Percentiles rank a stretch among this genome's conserved stretches.
Conservation (phyloP, 1,140 invertebrate genomes). For the Lepidurus apus region DNA sequence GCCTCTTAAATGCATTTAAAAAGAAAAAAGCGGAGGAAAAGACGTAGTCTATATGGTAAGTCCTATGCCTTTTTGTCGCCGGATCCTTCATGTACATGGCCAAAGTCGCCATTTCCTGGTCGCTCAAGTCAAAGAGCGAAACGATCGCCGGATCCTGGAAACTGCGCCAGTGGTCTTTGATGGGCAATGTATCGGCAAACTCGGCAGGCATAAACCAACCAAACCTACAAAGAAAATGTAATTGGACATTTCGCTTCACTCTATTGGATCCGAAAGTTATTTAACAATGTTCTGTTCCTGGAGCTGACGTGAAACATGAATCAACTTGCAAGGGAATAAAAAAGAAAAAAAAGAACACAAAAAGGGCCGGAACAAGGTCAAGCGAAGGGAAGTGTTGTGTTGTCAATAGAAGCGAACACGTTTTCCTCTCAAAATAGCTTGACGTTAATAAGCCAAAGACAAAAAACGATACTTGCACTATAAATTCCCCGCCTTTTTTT, state of each 20-base stretch:
- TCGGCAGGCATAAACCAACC: constrained; percentile 61
- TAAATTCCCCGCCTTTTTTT: neutral
- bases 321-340: no score
- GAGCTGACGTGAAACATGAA: neutral
- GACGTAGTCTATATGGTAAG: neutral
- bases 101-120: constrained; percentile 38
- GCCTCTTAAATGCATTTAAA: neutral
- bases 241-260: neutral
- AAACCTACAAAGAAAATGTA: constrained; percentile 48
- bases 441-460: neutral
- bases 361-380: no score
- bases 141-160: constrained; percentile 47
- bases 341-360: no score
- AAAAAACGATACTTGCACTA: neutral
- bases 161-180: constrained; percentile 49
- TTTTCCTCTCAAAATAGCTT: neutral
- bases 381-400: no score
- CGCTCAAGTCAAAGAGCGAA: constrained; percentile 46
- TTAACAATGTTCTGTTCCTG: neutral
- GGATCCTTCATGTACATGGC: constrained; percentile 34
- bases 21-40: constrained; percentile 3
- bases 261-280: no score
- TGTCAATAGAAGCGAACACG: no score
- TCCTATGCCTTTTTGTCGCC: constrained; percentile 35
- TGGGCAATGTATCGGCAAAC: constrained; percentile 39